Base-by-base conservation (phyloP, 2,888 invertebrate genomes). In the Amblyjoppa proteus region DNA sequence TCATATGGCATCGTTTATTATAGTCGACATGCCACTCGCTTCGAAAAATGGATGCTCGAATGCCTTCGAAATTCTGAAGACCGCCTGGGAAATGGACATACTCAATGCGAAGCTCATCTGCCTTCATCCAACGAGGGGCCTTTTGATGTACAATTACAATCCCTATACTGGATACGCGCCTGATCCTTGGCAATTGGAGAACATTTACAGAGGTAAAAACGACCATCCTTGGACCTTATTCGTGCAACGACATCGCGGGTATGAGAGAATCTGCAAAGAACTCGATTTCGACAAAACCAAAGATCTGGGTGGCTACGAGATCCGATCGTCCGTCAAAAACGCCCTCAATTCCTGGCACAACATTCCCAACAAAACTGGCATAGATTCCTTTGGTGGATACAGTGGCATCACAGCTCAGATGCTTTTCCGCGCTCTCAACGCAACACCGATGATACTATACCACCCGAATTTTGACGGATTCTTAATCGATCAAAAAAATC, bases 111-210 rank as follows among this genome's bases (percentile, higher is more conserved):
- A 76, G 3, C 89, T 86, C 64, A 31, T 88, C 1, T 90, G 89
- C 73, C 13, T 68, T 4, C 74, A 88, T 56, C 34, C 76, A 4
- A 58, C 9, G 2, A 58, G 80, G 7, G 78, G 45, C 0, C n/a
- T 49, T 13, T 69, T 74, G 31, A 75, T 87, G 51, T 90, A 89
- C 80, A 85, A 84, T 1, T 89, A 81, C 77, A 88, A 89, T 68
- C 90, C 88, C 6, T 90, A 83, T 80, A 86, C 84, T 2, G 70
- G 75, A 3, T n/a, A 51, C 0, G 83, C 87, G 3, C 81, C 87
- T 2, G 34, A 68, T 1, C 25, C 61, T 11, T 90, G 89, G 90
- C 56, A 53, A 76, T 49, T 81, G 9, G 69, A 58, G 9, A 20
- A 80, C 7, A 51, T 7, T n/a, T 41, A 81, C 13, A 20, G 41